Base-by-base conservation (phyloP, 2,113 vertebrate genomes). In the Pachypanchax playfairii region DNA sequence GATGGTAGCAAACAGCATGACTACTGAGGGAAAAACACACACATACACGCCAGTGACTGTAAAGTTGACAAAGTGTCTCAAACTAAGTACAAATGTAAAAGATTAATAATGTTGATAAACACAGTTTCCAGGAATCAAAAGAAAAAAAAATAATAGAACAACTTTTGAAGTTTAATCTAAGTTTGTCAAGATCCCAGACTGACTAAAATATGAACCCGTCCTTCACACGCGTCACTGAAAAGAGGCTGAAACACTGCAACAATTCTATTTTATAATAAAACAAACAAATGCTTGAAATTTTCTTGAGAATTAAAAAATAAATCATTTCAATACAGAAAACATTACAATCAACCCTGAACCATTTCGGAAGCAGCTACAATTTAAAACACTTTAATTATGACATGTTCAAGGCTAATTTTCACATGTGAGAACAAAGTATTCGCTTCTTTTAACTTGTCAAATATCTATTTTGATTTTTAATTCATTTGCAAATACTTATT, bases 381-480 rank as follows among this genome's bases (percentile, higher is more conserved):
- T n/a, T n/a, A n/a, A n/a, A n/a, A n/a, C n/a, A n/a, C n/a, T n/a
- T n/a, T n/a, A n/a, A n/a, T n/a, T n/a, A n/a, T n/a, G n/a, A n/a
- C n/a, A n/a, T n/a, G n/a, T 8, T 33, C 31, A 33, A 33, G 31
- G 9, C 31, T 33, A 2, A 3, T 33, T 33, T 5, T 33, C 2
- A 10, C 31, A 33, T 6, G 31, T 33, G 31, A 33, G n/a, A n/a
- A n/a, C n/a, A n/a, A n/a, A n/a, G n/a, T n/a, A n/a, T n/a, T n/a
- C n/a, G n/a, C n/a, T n/a, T n/a, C n/a, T n/a, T n/a, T n/a, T n/a
- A 70, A 65, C 65, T 53, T 38, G 9, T 73, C 49, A 68, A 71
- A 83, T 53, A 65, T 65, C 38, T 52, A 53, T 50, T 73, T 74
- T 68, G 77, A 81, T 81, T 87, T 75, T 2, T 9, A 20, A 61